Conservation (phyloP, 2,113 vertebrate genomes). For the Perca fluviatilis region DNA sequence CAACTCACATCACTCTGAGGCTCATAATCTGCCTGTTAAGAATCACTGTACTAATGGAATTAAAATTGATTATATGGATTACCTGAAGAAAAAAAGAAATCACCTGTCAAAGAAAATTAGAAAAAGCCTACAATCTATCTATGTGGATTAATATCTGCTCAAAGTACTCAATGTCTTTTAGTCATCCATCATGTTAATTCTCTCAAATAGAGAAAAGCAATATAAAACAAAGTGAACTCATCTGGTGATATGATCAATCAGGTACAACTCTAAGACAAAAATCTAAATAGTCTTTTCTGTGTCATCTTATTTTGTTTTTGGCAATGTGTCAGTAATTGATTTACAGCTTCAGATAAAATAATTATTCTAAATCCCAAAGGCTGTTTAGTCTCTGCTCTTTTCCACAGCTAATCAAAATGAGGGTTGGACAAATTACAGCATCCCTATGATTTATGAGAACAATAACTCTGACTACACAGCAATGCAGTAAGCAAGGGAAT, state of each 20-base stretch:
- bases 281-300: constrained; percentile 14
- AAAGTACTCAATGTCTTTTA: constrained; percentile 26
- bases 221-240: constrained; percentile 29
- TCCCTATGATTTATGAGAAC: constrained; percentile 70
- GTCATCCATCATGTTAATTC: constrained; percentile 52
- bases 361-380: constrained; percentile 54
- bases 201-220: constrained; percentile 39
- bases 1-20: constrained; percentile 9
- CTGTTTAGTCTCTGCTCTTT: constrained; percentile 37
- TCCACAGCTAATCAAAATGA: constrained; percentile 48
- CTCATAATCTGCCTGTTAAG: background rate
- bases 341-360: constrained; percentile 45
- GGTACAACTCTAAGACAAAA: constrained; percentile 31
- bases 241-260: constrained; percentile 35
- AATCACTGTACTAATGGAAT: constrained; percentile 37
- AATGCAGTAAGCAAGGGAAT: constrained; percentile 50
- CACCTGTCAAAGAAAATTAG: constrained; percentile 41
- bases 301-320: constrained; percentile 42
- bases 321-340: constrained; percentile 37
- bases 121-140: constrained; percentile 39
- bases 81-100: constrained; percentile 33
- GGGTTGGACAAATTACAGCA: constrained; percentile 37
- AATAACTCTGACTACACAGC: constrained; percentile 66
- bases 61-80: constrained; percentile 55
- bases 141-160: constrained; percentile 42